Conservation (phyloP, 2,888 invertebrate genomes). For the Thera obeliscata region DNA sequence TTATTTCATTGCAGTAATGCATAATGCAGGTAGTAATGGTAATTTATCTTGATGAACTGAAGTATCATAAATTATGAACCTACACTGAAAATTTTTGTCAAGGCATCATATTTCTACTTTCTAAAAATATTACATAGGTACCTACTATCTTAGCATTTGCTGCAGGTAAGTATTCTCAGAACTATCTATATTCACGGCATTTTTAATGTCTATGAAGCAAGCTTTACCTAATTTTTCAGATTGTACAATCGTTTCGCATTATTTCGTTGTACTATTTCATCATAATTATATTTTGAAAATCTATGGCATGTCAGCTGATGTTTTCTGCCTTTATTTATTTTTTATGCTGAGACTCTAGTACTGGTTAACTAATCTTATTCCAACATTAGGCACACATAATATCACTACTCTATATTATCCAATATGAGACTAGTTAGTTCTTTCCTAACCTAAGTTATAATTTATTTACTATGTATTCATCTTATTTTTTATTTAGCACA, state of each 20-base stretch:
- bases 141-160: slow-evolving; percentile 16
- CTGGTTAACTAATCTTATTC: slow-evolving; percentile 51
- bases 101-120: slow-evolving; percentile 48
- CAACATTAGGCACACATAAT: slow-evolving; percentile 80
- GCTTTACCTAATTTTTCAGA: slow-evolving; percentile 15
- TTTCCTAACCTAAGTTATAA: slow-evolving; percentile 75
- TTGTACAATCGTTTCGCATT: slow-evolving; percentile 35
- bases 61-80: slow-evolving; percentile 37
- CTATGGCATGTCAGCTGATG: slow-evolving; percentile 25
- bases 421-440: slow-evolving; percentile 84
- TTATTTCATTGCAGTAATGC: slow-evolving; percentile 60
- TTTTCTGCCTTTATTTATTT: slow-evolving; percentile 28
- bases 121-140: slow-evolving; percentile 4
- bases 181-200: slow-evolving; percentile 30
- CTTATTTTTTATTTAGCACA: slow-evolving; percentile 53
- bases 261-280: slow-evolving; percentile 46
- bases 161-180: slow-evolving; percentile 16
- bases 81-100: slow-evolving; percentile 53
- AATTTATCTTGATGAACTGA: slow-evolving; percentile 39
- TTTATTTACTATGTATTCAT: slow-evolving; percentile 59
- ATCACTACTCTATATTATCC: slow-evolving; percentile 77
- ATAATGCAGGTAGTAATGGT: slow-evolving; percentile 25
- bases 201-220: slow-evolving; percentile 31
- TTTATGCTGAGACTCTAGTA: slow-evolving; percentile 32
- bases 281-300: slow-evolving; percentile 20